phyloP scores from a whole-genome alignment of 2,888 invertebrate species.

The Emmelina monodactyla region DNA sequence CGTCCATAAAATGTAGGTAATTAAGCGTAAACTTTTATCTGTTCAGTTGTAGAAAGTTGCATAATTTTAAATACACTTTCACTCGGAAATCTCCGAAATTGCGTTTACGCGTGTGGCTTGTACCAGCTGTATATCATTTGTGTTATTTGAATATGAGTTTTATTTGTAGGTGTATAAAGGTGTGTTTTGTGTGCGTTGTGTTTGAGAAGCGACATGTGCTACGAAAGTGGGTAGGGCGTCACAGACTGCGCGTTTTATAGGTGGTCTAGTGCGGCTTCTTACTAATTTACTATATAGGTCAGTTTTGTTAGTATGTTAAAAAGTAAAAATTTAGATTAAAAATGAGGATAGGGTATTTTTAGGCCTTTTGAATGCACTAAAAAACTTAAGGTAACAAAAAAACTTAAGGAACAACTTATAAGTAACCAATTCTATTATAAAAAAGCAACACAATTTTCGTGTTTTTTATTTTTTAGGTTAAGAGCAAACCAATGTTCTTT shows the following conservation, averaged over 20 bases:
- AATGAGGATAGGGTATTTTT: too few species aligned
- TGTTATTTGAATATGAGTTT: constrained; percentile 29
- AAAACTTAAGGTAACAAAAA: too few species aligned
- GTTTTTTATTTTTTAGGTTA: too few species aligned
- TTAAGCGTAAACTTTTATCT: constrained; percentile 19
- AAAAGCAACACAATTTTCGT: too few species aligned
- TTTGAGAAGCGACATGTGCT: constrained; percentile 38
- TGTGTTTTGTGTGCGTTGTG: background rate
- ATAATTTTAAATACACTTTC: constrained; percentile 63
- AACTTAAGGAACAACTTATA: too few species aligned
- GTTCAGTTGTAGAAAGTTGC: constrained; percentile 52
- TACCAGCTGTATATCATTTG: constrained; percentile 28
- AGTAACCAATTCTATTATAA: too few species aligned
- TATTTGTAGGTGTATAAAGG: constrained; percentile 29
- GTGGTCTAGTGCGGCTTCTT: constrained; percentile 42
- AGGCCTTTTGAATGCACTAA: too few species aligned
- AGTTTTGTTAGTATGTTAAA: constrained; percentile 27
- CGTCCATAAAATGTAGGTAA: constrained; percentile 2
- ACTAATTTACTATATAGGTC: too few species aligned
- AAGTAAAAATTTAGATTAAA: too few species aligned
- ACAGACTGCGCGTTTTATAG: constrained; percentile 58
- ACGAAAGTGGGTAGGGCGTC: constrained; percentile 59
- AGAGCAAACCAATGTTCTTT: too few species aligned
- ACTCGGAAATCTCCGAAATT: constrained; percentile 42
- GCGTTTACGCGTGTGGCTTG: constrained; percentile 41